Evolutionary conservation across 2,797 vertebrate genomes (phyloP).

Genomic region (Leuciscus waleckii): DNA sequence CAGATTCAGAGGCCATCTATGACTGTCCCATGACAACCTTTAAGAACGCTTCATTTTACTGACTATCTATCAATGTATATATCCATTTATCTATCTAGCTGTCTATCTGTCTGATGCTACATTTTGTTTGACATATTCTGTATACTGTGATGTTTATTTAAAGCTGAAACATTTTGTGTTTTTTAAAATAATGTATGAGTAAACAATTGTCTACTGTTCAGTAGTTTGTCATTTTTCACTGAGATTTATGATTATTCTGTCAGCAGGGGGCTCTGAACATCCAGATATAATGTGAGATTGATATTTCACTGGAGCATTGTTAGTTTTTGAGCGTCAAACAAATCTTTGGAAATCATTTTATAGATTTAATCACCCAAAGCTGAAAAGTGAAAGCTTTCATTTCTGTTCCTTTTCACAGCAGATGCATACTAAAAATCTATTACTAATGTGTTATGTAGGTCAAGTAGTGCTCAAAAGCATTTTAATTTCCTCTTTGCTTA

Average conservation of each 20-base stretch:
- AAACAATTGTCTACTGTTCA: background rate
- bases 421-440: background rate
- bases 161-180: background rate
- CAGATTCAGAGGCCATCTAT: slow-evolving; percentile 48
- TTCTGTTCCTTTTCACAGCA: background rate
- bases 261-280: slow-evolving; percentile 36
- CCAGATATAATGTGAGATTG: background rate
- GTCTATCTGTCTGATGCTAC: background rate
- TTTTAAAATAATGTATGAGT: background rate
- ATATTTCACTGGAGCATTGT: background rate
- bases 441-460: background rate
- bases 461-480: background rate
- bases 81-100: background rate
- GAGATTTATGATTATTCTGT: slow-evolving; percentile 8
- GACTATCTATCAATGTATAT: background rate
- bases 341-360: slow-evolving; percentile 20
- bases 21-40: slow-evolving; percentile 48
- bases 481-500: background rate
- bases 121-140: slow-evolving; percentile 3
- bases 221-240: background rate
- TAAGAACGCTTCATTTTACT: background rate
- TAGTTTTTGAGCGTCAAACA: background rate
- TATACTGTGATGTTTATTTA: slow-evolving; percentile 34
- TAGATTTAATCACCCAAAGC: background rate
- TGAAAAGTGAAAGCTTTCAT: background rate